phyloP scores from a whole-genome alignment of 2,113 vertebrate genomes.

The Lophochroa leadbeateri region DNA sequence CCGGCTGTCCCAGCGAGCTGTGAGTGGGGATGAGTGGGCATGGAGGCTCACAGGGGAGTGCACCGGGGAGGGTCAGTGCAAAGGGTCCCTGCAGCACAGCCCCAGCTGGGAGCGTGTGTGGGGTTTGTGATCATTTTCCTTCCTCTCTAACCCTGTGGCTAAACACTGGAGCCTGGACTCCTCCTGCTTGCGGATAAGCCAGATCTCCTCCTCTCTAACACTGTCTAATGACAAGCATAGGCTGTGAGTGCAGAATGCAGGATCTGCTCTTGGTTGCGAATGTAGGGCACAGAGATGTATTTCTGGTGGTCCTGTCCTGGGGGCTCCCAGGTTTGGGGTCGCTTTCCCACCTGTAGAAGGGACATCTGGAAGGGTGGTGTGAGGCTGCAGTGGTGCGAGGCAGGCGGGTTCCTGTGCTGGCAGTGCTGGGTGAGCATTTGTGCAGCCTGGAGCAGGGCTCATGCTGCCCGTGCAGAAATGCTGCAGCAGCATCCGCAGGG shows the following conservation, averaged over 20 bases:
- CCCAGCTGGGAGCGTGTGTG: accelerated
- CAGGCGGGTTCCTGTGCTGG: accelerated
- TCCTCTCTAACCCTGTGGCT: neutral
- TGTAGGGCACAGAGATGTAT: accelerated
- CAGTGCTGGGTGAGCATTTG: neutral
- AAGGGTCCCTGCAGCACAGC: neutral
- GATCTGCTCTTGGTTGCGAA: neutral
- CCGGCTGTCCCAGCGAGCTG: neutral
- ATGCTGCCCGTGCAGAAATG: accelerated
- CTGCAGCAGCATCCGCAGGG: accelerated
- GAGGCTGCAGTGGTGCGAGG: neutral
- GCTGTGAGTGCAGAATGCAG: accelerated
- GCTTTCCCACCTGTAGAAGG: neutral
- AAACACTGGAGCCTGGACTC: neutral
- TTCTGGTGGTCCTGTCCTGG: neutral
- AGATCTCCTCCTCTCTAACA: neutral
- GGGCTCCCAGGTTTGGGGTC: neutral
- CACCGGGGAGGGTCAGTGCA: neutral
- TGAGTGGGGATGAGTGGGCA: neutral
- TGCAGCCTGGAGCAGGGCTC: neutral
- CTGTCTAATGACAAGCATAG: accelerated
- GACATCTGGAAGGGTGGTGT: neutral
- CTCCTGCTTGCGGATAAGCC: neutral
- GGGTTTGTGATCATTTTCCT: neutral
- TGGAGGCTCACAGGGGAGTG: neutral